These are phyloP conservation scores for Luperina nickerlii DNA, from an alignment of 2,888 invertebrate species.

Conservation along the genomic window DNA sequence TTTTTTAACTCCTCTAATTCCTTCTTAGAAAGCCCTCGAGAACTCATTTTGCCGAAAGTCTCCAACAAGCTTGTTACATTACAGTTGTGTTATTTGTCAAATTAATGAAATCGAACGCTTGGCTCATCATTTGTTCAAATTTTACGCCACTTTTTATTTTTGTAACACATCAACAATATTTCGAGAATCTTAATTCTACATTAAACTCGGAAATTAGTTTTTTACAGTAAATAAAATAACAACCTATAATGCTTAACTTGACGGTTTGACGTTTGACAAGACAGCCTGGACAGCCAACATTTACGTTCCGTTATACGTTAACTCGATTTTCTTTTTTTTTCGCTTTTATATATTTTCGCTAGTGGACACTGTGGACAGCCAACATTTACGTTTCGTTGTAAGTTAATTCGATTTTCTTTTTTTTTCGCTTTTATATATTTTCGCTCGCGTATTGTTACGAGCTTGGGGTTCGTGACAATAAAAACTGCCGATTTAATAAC, in stretches of 20 bases:
- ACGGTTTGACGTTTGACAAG: neutral
- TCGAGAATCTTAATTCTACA: neutral
- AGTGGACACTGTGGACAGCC: too few species aligned
- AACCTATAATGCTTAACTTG: slow-evolving; percentile 19
- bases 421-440: too few species aligned
- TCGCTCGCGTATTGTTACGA: too few species aligned
- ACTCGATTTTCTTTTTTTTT: neutral
- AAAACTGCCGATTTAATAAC: too few species aligned
- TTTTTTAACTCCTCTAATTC: slow-evolving; percentile 96
- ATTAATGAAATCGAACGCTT: slow-evolving; percentile 11
- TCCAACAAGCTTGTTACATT: slow-evolving; percentile 10
- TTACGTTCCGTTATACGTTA: neutral
- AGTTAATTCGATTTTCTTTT: too few species aligned
- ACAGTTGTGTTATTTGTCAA: slow-evolving; percentile 5
- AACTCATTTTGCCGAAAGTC: slow-evolving; percentile 89
- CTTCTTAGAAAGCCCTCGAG: slow-evolving; percentile 93
- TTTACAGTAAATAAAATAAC: slow-evolving; percentile 11
- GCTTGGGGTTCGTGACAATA: too few species aligned
- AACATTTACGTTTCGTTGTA: too few species aligned
- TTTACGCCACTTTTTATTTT: neutral
- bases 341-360: neutral
- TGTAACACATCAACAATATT: slow-evolving; percentile 2
- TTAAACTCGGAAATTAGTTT: neutral
- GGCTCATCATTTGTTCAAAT: slow-evolving; percentile 7
- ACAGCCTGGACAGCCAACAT: neutral